Evolutionary conservation across 2,888 invertebrate species (phyloP), one percentile per base, ranked within the genome.

Genomic region (Pollenia angustigena): DNA sequence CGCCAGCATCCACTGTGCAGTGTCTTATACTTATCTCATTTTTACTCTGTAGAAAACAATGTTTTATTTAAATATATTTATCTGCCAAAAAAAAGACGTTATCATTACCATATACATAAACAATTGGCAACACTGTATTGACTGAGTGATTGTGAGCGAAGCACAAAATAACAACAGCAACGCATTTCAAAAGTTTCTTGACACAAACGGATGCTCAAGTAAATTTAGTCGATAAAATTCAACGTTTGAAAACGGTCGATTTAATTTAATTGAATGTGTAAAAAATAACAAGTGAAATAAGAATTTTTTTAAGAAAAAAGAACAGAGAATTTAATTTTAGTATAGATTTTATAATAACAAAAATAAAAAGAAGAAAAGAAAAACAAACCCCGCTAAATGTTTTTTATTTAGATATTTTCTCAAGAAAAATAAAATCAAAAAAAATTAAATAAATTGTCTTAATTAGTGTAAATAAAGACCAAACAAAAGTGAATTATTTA

Each of bases 181-280:
- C 76, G 78, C 78, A 84, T 84, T 84, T 78, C 74, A 81, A 84
- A 87, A 78, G 78, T 87, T 48, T 84, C 78, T 84, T 84, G 54
- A 69, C 23, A 74, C 72, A 68, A 78, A 69, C 44, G 23, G 81
- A 87, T 87, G 87, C 87, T 81, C 81, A 81, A 75, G 56, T 74
- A 76, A 80, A 81, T 84, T 87, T 68, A 87, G 87, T 87, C 74
- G 81, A 87, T 81, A 74, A 84, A 87, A 81, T 62, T 32, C 81
- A 40, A 74, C 81, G 84, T 79, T 69, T 78, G 87, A 69, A 81
- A 68, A 68, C 84, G 87, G 87, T 84, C 74, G 87, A 50, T 74
- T 69, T 68, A 32, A 68, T 60, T 74, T 44, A 48, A 52, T 32
- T 79, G 4, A 56, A 50, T 12, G 64, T 32, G 4, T 32, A 74